Evolutionary conservation across 1,140 invertebrate species (phyloP), one percentile per base, ranked within the genome.

Genomic region (Drosophila gunungcola): DNA sequence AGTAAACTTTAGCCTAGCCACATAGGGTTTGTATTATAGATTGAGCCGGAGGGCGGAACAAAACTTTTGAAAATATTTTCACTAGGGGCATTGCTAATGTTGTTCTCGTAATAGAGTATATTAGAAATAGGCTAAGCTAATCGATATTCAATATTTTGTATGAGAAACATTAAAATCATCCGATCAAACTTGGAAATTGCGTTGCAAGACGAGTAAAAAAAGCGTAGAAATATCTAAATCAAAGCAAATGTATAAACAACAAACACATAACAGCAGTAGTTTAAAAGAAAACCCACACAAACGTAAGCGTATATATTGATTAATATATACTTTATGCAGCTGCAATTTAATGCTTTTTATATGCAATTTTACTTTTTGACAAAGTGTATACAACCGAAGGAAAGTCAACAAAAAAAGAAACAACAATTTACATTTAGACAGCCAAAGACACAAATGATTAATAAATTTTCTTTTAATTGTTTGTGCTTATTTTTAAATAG

Each of bases 171-270:
- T 51, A 60, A 53, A 63, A 43, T 32, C 58, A 65, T 65, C 52
- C 16, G 61, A 61, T 51, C 11, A 61, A 67, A 68, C 48, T 55
- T 45, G 54, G 54, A 67, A 52, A 42, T 55, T 54, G 49, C 53
- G 61, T 69, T 65, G 61, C 61, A 58, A 63, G 61, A 70, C 77
- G 69, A 62, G 58, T 61, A 54, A 69, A 61, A 39, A 85, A 88
- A 88, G 83, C 83, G 83, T 88, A 88, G 83, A 69, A 88, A 89
- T 88, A 88, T 88, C 83, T 88, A 88, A 88, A 88, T 88, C 84
- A 89, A 88, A 88, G 84, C 75, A 80, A 88, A 69, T 85, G 64
- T 88, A 74, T 88, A 86, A 85, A 76, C 57, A 55, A 61, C 21
- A 72, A 70, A 55, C 39, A 36, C 62, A 60, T 39, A 34, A 64